Percentiles rank a stretch among this genome's conserved stretches.
These are phyloP conservation scores for Dreissena rostriformis DNA, from an alignment of 1,140 invertebrate species.

Conservation along the genomic window DNA sequence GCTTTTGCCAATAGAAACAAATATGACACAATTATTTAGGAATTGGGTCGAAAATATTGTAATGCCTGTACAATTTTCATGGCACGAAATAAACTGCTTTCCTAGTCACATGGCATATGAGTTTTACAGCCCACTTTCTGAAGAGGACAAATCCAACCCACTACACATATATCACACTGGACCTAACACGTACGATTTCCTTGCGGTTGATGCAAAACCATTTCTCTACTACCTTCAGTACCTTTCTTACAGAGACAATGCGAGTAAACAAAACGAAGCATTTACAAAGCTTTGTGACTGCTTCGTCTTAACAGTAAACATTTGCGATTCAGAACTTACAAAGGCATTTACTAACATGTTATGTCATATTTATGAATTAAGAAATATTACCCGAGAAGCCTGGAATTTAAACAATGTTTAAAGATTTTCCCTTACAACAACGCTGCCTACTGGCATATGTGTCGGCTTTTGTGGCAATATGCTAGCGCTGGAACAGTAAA, in stretches of 20 bases:
- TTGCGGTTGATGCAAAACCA: not conserved
- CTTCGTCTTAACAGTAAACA: not conserved
- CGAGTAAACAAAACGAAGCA: not conserved
- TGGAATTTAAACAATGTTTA: not conserved
- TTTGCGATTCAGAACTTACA: not conserved
- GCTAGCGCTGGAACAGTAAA: too few species aligned
- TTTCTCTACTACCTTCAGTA: conserved; percentile 6
- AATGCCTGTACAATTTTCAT: not conserved
- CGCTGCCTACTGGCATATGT: not conserved
- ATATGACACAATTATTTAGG: not conserved
- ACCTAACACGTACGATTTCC: not conserved
- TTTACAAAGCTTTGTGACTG: not conserved
- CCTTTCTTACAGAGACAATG: not conserved
- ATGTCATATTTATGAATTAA: not conserved
- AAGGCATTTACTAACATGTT: not conserved
- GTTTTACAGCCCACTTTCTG: not conserved
- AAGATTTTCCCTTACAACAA: not conserved
- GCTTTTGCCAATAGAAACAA: not conserved
- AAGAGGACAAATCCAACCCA: not conserved
- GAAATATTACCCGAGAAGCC: not conserved
- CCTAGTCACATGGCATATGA: not conserved
- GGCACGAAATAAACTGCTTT: not conserved
- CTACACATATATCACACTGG: not conserved
- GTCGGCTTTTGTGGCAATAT: not conserved
- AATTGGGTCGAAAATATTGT: not conserved